A percentile compares a stretch with the other conserved stretches of the same genome.
Conservation (phyloP, 2,888 invertebrate species). For the Tuta absoluta region DNA sequence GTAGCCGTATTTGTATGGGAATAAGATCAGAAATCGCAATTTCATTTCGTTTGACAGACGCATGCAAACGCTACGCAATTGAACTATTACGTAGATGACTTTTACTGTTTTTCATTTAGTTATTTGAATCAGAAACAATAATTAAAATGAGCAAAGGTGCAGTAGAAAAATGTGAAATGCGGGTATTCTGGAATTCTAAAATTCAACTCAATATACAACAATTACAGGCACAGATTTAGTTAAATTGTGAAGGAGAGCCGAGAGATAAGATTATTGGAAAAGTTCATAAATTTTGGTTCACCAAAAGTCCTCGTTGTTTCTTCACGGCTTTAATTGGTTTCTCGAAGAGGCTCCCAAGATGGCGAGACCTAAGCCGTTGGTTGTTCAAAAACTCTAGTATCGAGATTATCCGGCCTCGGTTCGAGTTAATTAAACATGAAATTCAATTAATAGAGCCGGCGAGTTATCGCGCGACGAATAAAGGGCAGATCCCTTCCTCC, state of each 20-base stretch:
- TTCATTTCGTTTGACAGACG: too few species aligned
- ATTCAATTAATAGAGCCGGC: conserved; percentile 79
- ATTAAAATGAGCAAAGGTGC: too few species aligned
- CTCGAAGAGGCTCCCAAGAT: background rate
- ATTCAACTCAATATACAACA: background rate
- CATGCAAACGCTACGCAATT: too few species aligned
- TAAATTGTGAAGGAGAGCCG: background rate
- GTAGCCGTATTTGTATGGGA: too few species aligned
- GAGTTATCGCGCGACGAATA: conserved; percentile 78
- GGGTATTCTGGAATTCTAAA: too few species aligned
- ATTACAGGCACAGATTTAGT: background rate
- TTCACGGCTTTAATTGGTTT: conserved; percentile 10
- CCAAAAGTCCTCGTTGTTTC: background rate
- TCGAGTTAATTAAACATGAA: conserved; percentile 80
- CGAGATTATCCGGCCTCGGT: conserved; percentile 64
- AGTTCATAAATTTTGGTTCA: conserved; percentile 7
- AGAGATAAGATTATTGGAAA: conserved; percentile 1
- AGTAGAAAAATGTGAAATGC: too few species aligned
- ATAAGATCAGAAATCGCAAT: too few species aligned
- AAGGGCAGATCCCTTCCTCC: conserved; percentile 76
- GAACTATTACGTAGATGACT: too few species aligned
- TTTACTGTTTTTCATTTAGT: background rate
- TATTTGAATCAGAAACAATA: too few species aligned
- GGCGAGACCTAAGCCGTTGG: conserved; percentile 17
- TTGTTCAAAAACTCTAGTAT: conserved; percentile 16